Evolutionary conservation across 2,113 vertebrate genomes (phyloP).

Genomic region (Ictalurus punctatus): DNA sequence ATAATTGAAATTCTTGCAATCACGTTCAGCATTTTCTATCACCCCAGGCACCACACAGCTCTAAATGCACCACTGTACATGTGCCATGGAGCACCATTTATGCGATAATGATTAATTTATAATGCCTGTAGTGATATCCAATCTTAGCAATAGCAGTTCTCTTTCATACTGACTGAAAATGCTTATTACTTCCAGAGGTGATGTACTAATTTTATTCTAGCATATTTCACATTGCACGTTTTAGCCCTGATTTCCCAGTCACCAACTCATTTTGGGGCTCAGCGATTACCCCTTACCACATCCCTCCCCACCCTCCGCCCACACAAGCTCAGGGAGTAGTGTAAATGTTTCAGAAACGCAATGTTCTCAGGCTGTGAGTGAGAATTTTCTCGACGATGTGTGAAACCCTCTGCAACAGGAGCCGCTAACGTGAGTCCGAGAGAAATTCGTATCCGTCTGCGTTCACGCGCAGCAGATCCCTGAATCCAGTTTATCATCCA

Average conservation of each 20-base stretch:
- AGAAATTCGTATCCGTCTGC: too few species aligned
- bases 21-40: background rate
- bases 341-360: background rate
- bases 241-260: background rate
- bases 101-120: background rate
- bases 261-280: background rate
- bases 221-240: background rate
- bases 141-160: background rate
- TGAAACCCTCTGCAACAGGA: background rate
- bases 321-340: background rate
- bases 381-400: background rate
- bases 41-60: background rate
- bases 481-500: background rate
- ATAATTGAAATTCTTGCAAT: background rate
- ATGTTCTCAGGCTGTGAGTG: background rate
- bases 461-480: background rate
- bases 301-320: too few species aligned
- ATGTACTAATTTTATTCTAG: background rate
- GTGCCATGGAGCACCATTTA: background rate
- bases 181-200: background rate
- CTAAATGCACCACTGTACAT: background rate
- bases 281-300: background rate
- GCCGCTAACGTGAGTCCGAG: background rate
- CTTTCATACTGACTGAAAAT: background rate
- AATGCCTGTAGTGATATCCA: background rate